Conservation (phyloP, 1,140 invertebrate species). For the Sitodiplosis mosellana region DNA sequence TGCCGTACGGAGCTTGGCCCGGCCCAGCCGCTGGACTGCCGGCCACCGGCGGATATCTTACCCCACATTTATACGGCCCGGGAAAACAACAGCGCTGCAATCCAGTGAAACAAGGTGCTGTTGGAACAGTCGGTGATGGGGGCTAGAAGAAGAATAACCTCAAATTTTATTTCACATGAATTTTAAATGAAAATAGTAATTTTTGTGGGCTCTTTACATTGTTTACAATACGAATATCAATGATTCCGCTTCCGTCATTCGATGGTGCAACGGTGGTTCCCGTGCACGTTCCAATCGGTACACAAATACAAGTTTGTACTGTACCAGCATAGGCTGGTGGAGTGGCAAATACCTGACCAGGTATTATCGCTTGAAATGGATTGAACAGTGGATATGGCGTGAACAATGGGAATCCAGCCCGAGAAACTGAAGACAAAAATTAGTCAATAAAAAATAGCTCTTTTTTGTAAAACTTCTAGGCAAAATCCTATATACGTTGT, state of each 20-base stretch:
- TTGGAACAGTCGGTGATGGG: not conserved
- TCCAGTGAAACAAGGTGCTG: slow-evolving; percentile 14
- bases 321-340: slow-evolving; percentile 1
- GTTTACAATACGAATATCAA: slow-evolving; percentile 41
- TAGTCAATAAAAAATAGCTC: too few relatives aligned
- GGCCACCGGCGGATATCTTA: slow-evolving; percentile 15
- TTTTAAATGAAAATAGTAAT: too few relatives aligned
- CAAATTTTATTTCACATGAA: slow-evolving; percentile 1
- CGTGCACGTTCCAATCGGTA: slow-evolving; percentile 15
- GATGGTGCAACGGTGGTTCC: slow-evolving; percentile 17
- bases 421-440: too few relatives aligned
- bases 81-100: slow-evolving; percentile 17
- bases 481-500: too few relatives aligned
- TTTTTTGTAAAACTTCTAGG: too few relatives aligned
- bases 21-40: slow-evolving; percentile 9
- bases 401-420: too few relatives aligned
- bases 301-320: slow-evolving; percentile 17
- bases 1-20: slow-evolving; percentile 18
- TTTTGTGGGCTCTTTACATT: slow-evolving; percentile 31
- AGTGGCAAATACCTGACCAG: too few relatives aligned
- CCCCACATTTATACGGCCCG: slow-evolving; percentile 19
- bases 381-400: too few relatives aligned
- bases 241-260: slow-evolving; percentile 27
- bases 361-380: too few relatives aligned
- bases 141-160: slow-evolving; percentile 1